Evolutionary conservation across 2,888 invertebrate genomes (phyloP).

Genomic region (Hemicrepidius hirtus): DNA sequence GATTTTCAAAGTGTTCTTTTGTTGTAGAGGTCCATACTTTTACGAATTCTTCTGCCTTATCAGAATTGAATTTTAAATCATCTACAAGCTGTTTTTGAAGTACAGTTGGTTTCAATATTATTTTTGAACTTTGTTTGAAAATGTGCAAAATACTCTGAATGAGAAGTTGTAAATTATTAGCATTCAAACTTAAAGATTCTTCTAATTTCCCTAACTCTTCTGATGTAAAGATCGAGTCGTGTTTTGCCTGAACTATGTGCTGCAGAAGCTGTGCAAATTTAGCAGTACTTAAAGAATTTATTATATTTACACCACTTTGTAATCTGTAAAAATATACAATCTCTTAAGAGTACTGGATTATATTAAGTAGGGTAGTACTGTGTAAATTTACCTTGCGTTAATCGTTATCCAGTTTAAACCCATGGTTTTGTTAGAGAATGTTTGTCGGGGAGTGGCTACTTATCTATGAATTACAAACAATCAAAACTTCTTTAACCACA

Average conservation of each 20-base stretch:
- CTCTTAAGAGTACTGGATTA: background rate
- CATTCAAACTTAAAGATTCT: constrained; percentile 61
- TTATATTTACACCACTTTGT: constrained; percentile 62
- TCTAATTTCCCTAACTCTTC: constrained; percentile 60
- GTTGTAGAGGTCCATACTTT: constrained; percentile 74
- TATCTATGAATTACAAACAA: no score
- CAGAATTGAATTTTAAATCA: constrained; percentile 71
- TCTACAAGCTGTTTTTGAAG: constrained; percentile 74
- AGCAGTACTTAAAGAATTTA: constrained; percentile 62
- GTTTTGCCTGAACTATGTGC: constrained; percentile 59
- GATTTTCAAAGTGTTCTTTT: constrained; percentile 73
- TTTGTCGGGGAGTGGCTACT: no score
- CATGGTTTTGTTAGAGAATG: no score
- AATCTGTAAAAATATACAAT: constrained; percentile 60
- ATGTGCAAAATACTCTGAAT: constrained; percentile 68
- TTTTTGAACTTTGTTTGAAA: constrained; percentile 72
- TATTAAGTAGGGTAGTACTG: constrained; percentile 14
- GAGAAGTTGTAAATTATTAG: constrained; percentile 42
- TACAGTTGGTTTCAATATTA: constrained; percentile 75
- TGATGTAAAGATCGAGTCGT: constrained; percentile 60
- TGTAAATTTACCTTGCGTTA: constrained; percentile 58
- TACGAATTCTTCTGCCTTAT: constrained; percentile 75
- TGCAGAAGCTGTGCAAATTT: constrained; percentile 63
- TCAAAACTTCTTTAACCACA: no score
- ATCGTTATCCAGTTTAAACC: constrained; percentile 60